Base-by-base conservation (phyloP, 2,113 vertebrate genomes). In the Chrysemys picta region DNA sequence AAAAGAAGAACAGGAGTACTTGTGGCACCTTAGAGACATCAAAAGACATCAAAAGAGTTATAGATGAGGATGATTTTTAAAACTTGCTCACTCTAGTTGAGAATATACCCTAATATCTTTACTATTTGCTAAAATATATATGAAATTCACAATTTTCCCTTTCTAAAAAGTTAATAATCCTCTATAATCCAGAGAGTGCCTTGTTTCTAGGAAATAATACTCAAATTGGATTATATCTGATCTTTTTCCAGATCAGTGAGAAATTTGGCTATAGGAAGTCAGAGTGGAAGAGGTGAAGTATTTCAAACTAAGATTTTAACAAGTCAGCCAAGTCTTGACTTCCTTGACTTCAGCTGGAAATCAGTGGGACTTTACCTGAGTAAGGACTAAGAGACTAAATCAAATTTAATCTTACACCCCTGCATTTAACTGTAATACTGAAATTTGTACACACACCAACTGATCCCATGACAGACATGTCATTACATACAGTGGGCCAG, bases 61-160 rank as follows among this genome's bases (percentile, higher is more conserved):
- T 56, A 84, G 87, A 52, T 89, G 94, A 82, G 78, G 88, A 53
- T 29, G 84, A 91, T 91, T 93, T 86, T 19, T 79, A 86, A 84
- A 80, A 82, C 86, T 38, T 5, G 89, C 11, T 65, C 86, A 57
- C 49, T 45, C 21, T 2, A 0, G 82, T 87, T 82, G 27, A 78
- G 76, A 38, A 13, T 45, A 42, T 38, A 45, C 8, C 69, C n/a
- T 72, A 42, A 72, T n/a, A 72, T 72, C 19, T 59, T 22, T 17
- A 69, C 35, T 69, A 59, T 31, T 93, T 93, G 35, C 80, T 87
- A 10, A 93, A 91, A 80, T 25, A 79, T 29, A 87, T 87, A 62
- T 0, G 10, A 79, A 53, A 47, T 88, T 85, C 52, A 45, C 12
- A 82, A 16, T 25, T 59, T 21, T 82, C 24, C 5, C 91, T 2